These are phyloP conservation scores for Zaprionus ornatus DNA, from an alignment of 1,140 invertebrate genomes.

Conservation along the genomic window DNA sequence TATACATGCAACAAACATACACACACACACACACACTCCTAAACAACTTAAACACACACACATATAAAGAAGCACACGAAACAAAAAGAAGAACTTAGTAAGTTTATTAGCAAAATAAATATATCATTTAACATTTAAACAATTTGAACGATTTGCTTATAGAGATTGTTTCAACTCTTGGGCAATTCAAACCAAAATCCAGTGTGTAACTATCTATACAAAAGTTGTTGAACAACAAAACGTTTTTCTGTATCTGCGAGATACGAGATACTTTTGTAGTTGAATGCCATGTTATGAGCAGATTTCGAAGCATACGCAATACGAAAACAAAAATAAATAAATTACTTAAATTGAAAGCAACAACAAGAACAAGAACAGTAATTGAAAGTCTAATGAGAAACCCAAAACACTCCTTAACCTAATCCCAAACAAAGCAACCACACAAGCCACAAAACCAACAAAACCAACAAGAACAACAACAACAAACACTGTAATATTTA, in stretches of 20 bases:
- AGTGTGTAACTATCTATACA: conserved; percentile 39
- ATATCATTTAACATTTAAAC: conserved; percentile 54
- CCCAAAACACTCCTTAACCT: conserved; percentile 37
- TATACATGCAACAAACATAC: conserved; percentile 45
- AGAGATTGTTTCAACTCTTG: conserved; percentile 32
- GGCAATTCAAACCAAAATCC: conserved; percentile 21
- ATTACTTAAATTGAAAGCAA: conserved; percentile 31
- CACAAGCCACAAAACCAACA: conserved; percentile 29
- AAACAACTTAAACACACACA: conserved; percentile 48
- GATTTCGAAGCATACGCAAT: conserved; percentile 41
- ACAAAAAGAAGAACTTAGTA: conserved; percentile 68
- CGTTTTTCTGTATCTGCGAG: conserved; percentile 37
- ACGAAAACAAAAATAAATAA: conserved; percentile 17
- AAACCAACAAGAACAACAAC: conserved; percentile 42
- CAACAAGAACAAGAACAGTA: conserved; percentile 35
- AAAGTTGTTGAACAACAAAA: conserved; percentile 43
- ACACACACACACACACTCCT: conserved; percentile 23
- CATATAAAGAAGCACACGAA: conserved; percentile 1
- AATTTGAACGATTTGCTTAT: conserved; percentile 40
- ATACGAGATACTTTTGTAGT: conserved; percentile 49
- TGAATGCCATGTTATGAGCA: conserved; percentile 44
- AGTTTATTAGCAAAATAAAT: conserved; percentile 77
- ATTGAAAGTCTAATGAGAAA: conserved; percentile 41
- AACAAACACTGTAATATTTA: conserved; percentile 78
- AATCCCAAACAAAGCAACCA: conserved; percentile 24